Evolutionary conservation across 1,140 invertebrate species (phyloP).

Genomic region (Glossosoma conforme): DNA sequence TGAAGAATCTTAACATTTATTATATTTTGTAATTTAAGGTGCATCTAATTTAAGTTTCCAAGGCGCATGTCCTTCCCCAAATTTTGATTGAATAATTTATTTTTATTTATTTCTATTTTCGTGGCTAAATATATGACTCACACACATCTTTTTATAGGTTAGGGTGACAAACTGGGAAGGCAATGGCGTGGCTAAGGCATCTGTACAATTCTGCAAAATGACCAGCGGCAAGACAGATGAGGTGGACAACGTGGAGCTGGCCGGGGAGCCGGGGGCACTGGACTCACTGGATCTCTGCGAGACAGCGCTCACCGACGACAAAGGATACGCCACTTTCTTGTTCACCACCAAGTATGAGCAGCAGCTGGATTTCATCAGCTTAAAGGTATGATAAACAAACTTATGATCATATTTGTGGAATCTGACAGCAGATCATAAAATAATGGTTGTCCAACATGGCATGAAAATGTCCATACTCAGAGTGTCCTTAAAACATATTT

Average conservation of each 20-base stretch:
- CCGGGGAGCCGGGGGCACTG: neutral
- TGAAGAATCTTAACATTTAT: too few relatives aligned
- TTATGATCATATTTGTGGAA: conserved; percentile 4
- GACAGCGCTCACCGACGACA: conserved; percentile 4
- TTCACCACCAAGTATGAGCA: conserved; percentile 11
- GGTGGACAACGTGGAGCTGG: conserved; percentile 11
- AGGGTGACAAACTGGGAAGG: conserved; percentile 23
- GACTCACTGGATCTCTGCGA: conserved; percentile 13
- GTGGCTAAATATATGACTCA: neutral
- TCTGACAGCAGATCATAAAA: too few relatives aligned
- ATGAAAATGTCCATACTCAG: too few relatives aligned
- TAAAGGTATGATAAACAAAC: conserved; percentile 10
- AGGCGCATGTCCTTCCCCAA: neutral
- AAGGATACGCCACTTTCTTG: conserved; percentile 19
- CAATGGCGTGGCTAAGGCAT: conserved; percentile 11
- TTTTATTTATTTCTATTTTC: too few relatives aligned
- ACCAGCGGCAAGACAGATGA: conserved; percentile 8
- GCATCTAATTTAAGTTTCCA: neutral
- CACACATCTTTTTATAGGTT: conserved; percentile 16
- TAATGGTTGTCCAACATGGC: too few relatives aligned
- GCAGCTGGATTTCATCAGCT: conserved; percentile 11
- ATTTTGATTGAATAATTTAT: neutral
- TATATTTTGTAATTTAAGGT: neutral
- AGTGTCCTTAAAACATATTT: too few relatives aligned
- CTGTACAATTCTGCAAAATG: conserved; percentile 24